Evolutionary conservation across 1,140 invertebrate species (phyloP), one percentile per base, ranked within the genome.

Genomic region (Hycleus phaleratus): DNA sequence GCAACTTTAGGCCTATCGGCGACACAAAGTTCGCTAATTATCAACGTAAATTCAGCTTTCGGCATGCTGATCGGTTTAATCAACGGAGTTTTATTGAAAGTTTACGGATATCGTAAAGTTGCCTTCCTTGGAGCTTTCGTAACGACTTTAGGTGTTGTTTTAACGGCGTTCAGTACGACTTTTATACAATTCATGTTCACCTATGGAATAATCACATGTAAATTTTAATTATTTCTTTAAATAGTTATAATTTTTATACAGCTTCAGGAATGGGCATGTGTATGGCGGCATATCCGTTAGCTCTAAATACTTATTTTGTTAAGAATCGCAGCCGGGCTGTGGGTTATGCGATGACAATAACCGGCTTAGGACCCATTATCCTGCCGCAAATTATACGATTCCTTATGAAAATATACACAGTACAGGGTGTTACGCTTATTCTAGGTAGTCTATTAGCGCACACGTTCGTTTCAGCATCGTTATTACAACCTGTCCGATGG

Each of bases 1-100:
- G 51, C 65, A 0, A 65, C 75, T 6, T 64, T 85, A 18, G 81
- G 79, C 43, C 77, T 86, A 60, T 77, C 72, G 55, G 80, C 78
- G 45, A 81, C 82, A 0, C 74, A 85, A 71, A 80, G 79, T 9
- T 81, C 84, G 1, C 79, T 82, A 7, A 81, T 86, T 53, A 81
- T 85, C 58, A 87, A 85, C 64, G 78, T 81, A 48, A 82, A 85
- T 72, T 76, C 77, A 3, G 83, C 83, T 2, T 75, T 82, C 67
- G 82, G 82, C 80, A 68, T 71, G 68, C 47, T 78, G 74, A 63
- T 72, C 78, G 82, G 84, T 39, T 68, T 87, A 26, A 69, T 82
- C 1, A 85, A 84, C 68, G 84, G 84, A 2, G 81, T 83, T 26
- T 73, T 86, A 45, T 80, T 86, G 52, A 79, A 79, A 64, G 77